Base-by-base conservation (phyloP, 1,140 invertebrate genomes). In the Heliconius eleuchia region DNA sequence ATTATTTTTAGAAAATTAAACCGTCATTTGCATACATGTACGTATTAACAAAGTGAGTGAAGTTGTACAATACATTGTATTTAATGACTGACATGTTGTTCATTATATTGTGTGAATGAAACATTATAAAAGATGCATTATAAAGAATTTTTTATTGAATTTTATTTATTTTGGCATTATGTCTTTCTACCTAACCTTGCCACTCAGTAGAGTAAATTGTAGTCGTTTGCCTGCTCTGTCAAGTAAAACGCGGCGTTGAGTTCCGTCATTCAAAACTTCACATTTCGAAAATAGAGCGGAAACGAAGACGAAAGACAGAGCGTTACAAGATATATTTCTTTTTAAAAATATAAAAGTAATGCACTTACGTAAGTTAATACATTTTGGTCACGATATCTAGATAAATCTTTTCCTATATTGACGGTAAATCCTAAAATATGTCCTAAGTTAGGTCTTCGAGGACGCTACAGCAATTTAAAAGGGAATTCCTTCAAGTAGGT, bases 351-450 rank as follows among this genome's bases (percentile, higher is more conserved):
- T n/a, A n/a, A n/a, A n/a, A n/a, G n/a, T n/a, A 23, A 57, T 57
- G n/a, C n/a, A 52, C 50, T 52, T 57, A 57, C 55, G 8, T 57
- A 57, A 3, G n/a, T 57, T 19, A 23, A 57, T 57, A 66, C 11
- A 66, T 66, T 66, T 11, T 16, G 16, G 60, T 66, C 60, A 66
- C 60, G 60, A 30, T 4, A 66, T 66, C 57, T 66, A 66, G 9
- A 60, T 66, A 66, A 66, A 66, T 66, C 60, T 66, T 30, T 66
- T 23, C 60, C 60, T 27, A 66, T 30, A 30, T 66, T 30, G 4
- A 66, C 60, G 60, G 23, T 66, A 66, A 66, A 16, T 66, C 60
- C 27, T 66, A 66, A 66, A 66, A 66, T 66, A 66, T 66, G 60
- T 66, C 27, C 60, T 30, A 66, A 66, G 60, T 30, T 66, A 66